phyloP scores from a whole-genome alignment of 2,797 vertebrate species.

The Girardinus metallicus region DNA sequence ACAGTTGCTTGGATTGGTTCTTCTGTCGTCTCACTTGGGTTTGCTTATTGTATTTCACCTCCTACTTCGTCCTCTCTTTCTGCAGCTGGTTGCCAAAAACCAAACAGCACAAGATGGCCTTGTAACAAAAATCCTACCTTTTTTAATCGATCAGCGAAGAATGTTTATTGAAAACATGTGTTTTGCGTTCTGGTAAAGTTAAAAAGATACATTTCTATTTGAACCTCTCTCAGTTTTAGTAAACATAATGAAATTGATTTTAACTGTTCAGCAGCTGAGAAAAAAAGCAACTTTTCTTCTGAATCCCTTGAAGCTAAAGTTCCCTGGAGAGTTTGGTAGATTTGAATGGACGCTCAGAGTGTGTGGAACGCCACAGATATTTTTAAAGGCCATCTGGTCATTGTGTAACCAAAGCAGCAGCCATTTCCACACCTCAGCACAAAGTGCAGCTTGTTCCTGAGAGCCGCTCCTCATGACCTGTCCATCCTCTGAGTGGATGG shows the following conservation, averaged over 20 bases:
- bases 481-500: no score
- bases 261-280: background rate
- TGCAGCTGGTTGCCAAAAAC: slow-evolving; percentile 19
- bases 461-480: no score
- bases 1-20: slow-evolving; percentile 29
- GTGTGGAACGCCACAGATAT: background rate
- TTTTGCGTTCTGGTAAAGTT: background rate
- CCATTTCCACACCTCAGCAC: background rate
- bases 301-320: background rate
- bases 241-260: background rate
- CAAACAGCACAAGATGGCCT: slow-evolving; percentile 39
- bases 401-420: background rate
- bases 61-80: slow-evolving; percentile 20
- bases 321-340: background rate
- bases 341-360: background rate
- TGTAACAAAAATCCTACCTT: background rate
- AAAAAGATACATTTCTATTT: background rate
- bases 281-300: background rate
- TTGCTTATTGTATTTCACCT: slow-evolving; percentile 33
- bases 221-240: background rate
- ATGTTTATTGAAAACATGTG: background rate
- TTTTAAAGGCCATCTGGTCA: background rate
- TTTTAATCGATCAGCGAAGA: no score
- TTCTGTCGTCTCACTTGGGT: slow-evolving; percentile 28
- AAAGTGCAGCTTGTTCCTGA: background rate